A percentile compares a stretch with the other conserved stretches of the same genome.
Evolutionary conservation across 2,888 invertebrate genomes (phyloP).

Genomic region (Rambutsinella grinnellia): DNA sequence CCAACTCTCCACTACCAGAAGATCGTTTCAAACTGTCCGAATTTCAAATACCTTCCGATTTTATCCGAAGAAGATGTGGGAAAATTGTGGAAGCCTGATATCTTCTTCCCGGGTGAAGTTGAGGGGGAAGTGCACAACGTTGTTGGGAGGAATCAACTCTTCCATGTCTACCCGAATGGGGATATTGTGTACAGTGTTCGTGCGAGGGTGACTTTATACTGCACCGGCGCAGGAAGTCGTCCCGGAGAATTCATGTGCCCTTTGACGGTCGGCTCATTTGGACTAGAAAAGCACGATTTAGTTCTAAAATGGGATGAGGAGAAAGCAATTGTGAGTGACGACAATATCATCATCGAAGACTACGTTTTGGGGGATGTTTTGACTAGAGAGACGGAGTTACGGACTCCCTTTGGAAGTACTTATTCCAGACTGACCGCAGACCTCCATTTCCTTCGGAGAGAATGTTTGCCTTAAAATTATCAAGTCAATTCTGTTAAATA

Average conservation of each 20-base stretch:
- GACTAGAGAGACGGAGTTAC: too few relatives aligned
- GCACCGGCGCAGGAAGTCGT: constrained; percentile 17
- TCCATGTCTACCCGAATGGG: constrained; percentile 25
- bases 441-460: constrained; percentile 9
- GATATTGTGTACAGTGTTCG: constrained; percentile 23
- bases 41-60: constrained; percentile 16
- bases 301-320: too few relatives aligned
- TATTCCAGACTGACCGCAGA: not conserved
- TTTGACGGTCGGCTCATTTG: not conserved
- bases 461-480: not conserved
- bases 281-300: not conserved
- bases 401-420: not conserved
- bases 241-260: constrained; percentile 23
- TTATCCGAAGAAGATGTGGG: not conserved
- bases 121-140: too few relatives aligned
- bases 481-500: not conserved
- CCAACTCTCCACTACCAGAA: constrained; percentile 11
- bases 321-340: too few relatives aligned
- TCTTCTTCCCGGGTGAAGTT: constrained; percentile 3
- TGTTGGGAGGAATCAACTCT: too few relatives aligned
- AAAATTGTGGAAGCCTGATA: constrained; percentile 24
- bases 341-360: too few relatives aligned
- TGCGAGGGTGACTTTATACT: constrained; percentile 17
- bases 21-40: not conserved
- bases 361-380: too few relatives aligned